Evolutionary conservation across 37 sponge, comb jelly and placozoan species (phyloP), one percentile per base, ranked within the genome.

Genomic region (Dysidea cf. avara): DNA sequence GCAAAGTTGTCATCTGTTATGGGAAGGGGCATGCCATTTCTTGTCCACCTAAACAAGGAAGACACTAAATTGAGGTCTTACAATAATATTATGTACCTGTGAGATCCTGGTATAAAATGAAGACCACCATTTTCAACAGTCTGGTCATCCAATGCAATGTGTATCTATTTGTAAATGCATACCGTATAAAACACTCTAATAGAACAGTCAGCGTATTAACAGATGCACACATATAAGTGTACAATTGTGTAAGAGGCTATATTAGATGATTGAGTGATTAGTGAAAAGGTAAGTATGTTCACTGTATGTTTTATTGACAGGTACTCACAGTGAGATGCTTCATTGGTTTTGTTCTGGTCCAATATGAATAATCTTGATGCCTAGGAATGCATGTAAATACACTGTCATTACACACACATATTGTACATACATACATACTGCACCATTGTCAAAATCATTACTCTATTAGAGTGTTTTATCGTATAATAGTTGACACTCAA

Each of bases 331-430:
- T 86, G 16, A 86, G 49, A 56, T 86, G 87, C 22, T 21, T 11
- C 81, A 86, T 86, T 46, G 87, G 87, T 29, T 68, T 80, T 38
- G 87, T 86, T 14, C 87, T 25, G 5, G 75, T 86, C 87, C 87
- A 86, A 37, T 84, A 84, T 17, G 78, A 78, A 24, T 84, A 86
- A 56, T 86, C 87, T 47, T 86, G 87, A 68, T 86, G 87, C 87
- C 87, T 86, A 61, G 11, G 24, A 13, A 20, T 47, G 16, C n/a
- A n/a, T n/a, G n/a, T n/a, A n/a, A n/a, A n/a, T n/a, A n/a, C n/a
- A n/a, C n/a, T n/a, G n/a, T n/a, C n/a, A n/a, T n/a, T n/a, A n/a
- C n/a, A n/a, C n/a, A n/a, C n/a, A n/a, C n/a, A n/a, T n/a, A n/a
- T n/a, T n/a, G n/a, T n/a, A n/a, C n/a, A n/a, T n/a, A n/a, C n/a